These are phyloP conservation scores for Onychostruthus taczanowskii DNA, from an alignment of 2,113 vertebrate species.

Conservation along the genomic window DNA sequence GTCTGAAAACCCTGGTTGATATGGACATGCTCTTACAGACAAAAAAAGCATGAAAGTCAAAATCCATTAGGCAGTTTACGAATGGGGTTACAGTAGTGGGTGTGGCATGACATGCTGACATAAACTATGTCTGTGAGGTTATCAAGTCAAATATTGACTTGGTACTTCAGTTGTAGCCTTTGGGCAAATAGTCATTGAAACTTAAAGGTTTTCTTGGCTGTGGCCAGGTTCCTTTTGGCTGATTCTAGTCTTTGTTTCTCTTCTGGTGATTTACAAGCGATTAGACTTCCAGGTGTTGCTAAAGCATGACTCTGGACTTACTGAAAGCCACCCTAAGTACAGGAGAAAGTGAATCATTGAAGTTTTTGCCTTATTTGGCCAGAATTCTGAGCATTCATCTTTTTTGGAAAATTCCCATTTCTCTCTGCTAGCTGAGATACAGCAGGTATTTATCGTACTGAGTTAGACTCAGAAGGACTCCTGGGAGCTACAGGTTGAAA, in stretches of 20 bases:
- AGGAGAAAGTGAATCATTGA: background rate
- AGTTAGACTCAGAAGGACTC: background rate
- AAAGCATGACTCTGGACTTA: background rate
- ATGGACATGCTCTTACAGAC: background rate
- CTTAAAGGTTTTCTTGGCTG: background rate
- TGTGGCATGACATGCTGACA: background rate
- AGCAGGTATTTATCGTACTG: background rate
- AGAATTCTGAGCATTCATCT: background rate
- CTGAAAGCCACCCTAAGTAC: background rate
- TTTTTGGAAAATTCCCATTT: background rate
- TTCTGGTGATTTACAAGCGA: background rate
- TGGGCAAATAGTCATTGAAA: background rate
- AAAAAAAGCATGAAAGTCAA: background rate
- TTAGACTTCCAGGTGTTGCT: background rate
- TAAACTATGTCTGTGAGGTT: background rate
- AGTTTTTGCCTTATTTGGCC: background rate
- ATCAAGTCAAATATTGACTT: background rate
- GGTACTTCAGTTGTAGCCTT: background rate
- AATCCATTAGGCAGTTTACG: background rate
- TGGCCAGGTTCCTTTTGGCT: background rate
- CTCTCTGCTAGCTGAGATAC: background rate
- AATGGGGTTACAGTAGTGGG: background rate
- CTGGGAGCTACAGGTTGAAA: background rate
- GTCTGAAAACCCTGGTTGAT: background rate
- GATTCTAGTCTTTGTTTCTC: background rate